These are phyloP conservation scores for Eubasilissa regina DNA, from an alignment of 1,140 invertebrate species.

Conservation along the genomic window DNA sequence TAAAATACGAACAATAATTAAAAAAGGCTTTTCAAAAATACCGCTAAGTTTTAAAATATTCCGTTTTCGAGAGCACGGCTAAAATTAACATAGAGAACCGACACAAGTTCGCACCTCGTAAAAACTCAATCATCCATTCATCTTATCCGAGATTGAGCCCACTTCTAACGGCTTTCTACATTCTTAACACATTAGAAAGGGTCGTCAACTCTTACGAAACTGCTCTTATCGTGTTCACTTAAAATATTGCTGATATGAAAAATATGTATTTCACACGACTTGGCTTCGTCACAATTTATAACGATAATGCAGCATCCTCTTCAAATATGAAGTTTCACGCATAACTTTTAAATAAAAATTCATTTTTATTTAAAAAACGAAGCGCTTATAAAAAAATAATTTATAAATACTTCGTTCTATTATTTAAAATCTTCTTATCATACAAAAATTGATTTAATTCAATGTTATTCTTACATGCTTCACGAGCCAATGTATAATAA, in stretches of 20 bases:
- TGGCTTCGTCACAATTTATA: no score
- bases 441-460: no score
- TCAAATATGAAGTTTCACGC: no score
- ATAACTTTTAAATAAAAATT: no score
- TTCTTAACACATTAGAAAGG: conserved; percentile 7
- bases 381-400: no score
- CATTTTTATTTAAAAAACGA: no score
- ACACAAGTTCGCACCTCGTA: conserved; percentile 35
- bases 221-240: no score
- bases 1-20: not conserved
- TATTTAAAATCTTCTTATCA: no score
- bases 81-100: conserved; percentile 8
- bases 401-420: no score
- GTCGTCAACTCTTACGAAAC: not conserved
- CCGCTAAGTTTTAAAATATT: conserved; percentile 3
- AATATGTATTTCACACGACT: not conserved
- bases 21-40: not conserved
- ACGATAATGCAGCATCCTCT: no score
- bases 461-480: no score
- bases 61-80: not conserved
- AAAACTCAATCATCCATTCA: not conserved
- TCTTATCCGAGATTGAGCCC: conserved; percentile 13
- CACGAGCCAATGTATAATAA: no score
- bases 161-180: conserved; percentile 9
- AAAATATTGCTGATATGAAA: not conserved